phyloP scores from a whole-genome alignment of 1,140 invertebrate species.

The Limonius californicus region DNA sequence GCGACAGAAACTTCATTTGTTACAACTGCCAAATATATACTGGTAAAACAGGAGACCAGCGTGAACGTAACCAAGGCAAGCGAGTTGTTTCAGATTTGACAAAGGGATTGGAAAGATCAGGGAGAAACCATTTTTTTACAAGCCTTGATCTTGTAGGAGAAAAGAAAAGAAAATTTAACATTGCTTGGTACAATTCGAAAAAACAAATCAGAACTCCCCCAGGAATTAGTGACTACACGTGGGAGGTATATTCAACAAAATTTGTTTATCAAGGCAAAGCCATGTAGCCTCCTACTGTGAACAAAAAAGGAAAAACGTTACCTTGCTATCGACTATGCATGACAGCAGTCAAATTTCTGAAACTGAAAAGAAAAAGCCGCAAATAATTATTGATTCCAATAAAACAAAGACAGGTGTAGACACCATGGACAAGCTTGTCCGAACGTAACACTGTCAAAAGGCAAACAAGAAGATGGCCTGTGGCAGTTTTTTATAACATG shows the following conservation, averaged over 20 bases:
- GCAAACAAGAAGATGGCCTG: conserved; percentile 50
- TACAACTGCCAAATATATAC: conserved; percentile 11
- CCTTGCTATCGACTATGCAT: conserved; percentile 40
- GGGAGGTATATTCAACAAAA: no score
- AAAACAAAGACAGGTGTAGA: conserved; percentile 43
- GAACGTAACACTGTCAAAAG: conserved; percentile 41
- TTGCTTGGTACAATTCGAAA: not conserved
- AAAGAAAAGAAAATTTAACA: no score
- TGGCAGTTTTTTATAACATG: conserved; percentile 51
- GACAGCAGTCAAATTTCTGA: conserved; percentile 17
- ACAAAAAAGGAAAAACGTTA: conserved; percentile 39
- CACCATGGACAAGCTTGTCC: conserved; percentile 40
- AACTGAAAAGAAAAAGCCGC: conserved; percentile 37
- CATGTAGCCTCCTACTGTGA: conserved; percentile 36
- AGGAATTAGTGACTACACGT: not conserved
- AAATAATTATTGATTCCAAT: conserved; percentile 48
- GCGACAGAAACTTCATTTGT: not conserved
- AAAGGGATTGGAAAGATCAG: not conserved
- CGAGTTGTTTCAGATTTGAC: not conserved
- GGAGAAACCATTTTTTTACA: not conserved
- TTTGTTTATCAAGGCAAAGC: conserved; percentile 14
- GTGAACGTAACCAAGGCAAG: conserved; percentile 13
- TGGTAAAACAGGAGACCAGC: conserved; percentile 2
- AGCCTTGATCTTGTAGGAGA: not conserved
- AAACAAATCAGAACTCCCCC: not conserved